Conservation (phyloP, 1,140 invertebrate genomes). For the Harlomillsia oculata region DNA sequence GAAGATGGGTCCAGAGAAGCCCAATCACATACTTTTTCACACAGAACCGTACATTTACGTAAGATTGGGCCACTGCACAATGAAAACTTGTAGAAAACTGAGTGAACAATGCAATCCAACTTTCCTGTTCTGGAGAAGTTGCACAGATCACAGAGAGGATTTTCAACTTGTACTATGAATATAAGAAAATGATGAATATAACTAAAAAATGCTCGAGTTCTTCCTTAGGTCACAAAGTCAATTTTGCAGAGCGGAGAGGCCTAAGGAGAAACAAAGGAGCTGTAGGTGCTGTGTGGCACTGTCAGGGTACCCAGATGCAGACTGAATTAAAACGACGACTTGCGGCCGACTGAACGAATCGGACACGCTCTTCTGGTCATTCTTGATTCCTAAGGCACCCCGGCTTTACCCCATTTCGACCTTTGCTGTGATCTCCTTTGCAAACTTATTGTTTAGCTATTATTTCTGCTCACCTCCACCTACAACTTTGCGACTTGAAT, state of each 20-base stretch:
- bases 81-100: neutral
- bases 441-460: constrained; percentile 7
- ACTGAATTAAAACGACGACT: constrained; percentile 15
- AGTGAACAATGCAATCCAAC: too few species aligned
- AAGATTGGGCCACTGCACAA: neutral
- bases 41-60: neutral
- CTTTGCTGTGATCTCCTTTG: constrained; percentile 12
- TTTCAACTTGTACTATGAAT: too few species aligned
- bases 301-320: constrained; percentile 12
- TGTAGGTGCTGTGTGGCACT: neutral
- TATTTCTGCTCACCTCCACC: neutral
- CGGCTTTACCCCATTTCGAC: constrained; percentile 9
- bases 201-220: neutral
- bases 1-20: constrained; percentile 1
- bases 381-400: constrained; percentile 5
- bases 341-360: constrained; percentile 17
- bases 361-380: constrained; percentile 26
- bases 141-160: too few species aligned
- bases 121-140: too few species aligned
- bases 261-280: neutral
- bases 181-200: too few species aligned
- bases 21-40: constrained; percentile 15
- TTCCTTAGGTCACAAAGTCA: neutral
- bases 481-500: neutral
- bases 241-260: neutral